Percentiles rank a stretch among this genome's conserved stretches.
Evolutionary conservation across 2,797 vertebrate genomes (phyloP).

Genomic region (Sebastes wilsoni): DNA sequence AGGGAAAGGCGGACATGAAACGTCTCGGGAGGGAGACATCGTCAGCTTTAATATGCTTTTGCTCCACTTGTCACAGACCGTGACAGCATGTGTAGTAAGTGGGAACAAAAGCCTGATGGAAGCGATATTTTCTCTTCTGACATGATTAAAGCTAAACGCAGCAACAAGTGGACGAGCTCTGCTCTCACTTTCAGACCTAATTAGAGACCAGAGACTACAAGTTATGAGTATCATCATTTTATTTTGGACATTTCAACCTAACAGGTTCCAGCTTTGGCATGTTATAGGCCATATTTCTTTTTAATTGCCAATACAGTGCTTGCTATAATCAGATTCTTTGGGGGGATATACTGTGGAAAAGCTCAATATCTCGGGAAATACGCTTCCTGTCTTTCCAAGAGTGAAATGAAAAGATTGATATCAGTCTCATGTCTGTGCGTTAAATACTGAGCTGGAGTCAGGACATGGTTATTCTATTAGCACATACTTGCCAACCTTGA

Average conservation of each 20-base stretch:
- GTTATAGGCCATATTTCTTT: not conserved
- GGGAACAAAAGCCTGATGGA: conserved; percentile 40
- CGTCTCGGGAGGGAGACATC: conserved; percentile 12
- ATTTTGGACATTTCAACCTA: not conserved
- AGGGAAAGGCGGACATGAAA: conserved; percentile 26
- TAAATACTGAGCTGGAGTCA: not conserved
- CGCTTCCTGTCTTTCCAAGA: not conserved
- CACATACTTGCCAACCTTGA: no score
- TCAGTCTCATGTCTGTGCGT: not conserved
- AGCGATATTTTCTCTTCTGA: conserved; percentile 30
- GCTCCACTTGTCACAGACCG: conserved; percentile 30
- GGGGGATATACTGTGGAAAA: not conserved
- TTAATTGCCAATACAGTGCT: not conserved
- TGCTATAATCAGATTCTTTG: not conserved
- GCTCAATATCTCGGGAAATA: not conserved
- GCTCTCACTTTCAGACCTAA: conserved; percentile 31
- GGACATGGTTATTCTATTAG: not conserved
- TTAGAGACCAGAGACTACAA: conserved; percentile 25
- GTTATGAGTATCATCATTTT: not conserved
- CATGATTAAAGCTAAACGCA: conserved; percentile 39
- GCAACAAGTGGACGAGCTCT: conserved; percentile 40
- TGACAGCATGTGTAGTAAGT: conserved; percentile 35
- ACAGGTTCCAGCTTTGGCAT: not conserved
- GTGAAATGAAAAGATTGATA: not conserved
- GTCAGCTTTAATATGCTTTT: conserved; percentile 28